phyloP scores from a whole-genome alignment of 2,888 invertebrate species.

The Aquatica leii region DNA sequence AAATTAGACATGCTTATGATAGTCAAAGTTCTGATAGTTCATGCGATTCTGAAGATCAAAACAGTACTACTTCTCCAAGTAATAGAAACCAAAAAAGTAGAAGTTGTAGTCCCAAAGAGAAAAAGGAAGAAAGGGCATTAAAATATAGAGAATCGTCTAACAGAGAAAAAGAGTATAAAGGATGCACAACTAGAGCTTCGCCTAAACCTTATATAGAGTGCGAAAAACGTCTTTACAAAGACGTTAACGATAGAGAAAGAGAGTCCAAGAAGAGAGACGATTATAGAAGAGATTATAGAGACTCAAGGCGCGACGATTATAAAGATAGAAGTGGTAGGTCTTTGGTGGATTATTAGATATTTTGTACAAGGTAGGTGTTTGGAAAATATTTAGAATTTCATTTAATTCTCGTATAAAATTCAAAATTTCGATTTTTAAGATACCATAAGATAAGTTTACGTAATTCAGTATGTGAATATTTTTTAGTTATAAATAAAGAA shows the following conservation, averaged over 20 bases:
- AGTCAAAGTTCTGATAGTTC: slow-evolving; percentile 60
- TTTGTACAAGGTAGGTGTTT: not conserved
- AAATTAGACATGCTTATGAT: slow-evolving; percentile 75
- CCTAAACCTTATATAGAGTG: slow-evolving; percentile 37
- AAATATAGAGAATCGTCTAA: slow-evolving; percentile 36
- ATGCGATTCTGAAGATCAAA: slow-evolving; percentile 58
- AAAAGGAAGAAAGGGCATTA: slow-evolving; percentile 37
- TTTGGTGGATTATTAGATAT: slow-evolving; percentile 52
- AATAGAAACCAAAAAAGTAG: slow-evolving; percentile 49
- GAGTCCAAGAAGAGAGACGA: slow-evolving; percentile 43
- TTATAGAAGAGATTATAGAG: slow-evolving; percentile 47
- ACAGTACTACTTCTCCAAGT: slow-evolving; percentile 50
- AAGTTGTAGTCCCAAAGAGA: slow-evolving; percentile 43
- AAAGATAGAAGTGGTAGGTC: slow-evolving; percentile 48
- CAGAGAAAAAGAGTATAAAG: slow-evolving; percentile 43
- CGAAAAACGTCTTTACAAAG: slow-evolving; percentile 42
- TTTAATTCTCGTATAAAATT: too few species aligned
- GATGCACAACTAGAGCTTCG: slow-evolving; percentile 30
- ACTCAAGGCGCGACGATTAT: slow-evolving; percentile 54
- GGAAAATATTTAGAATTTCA: not conserved
- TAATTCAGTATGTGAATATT: too few species aligned
- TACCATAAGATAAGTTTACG: too few species aligned
- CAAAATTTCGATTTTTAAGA: too few species aligned
- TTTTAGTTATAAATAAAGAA: too few species aligned
- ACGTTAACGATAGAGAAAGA: slow-evolving; percentile 46